phyloP scores from a whole-genome alignment of 2,888 invertebrate genomes.

The Erebia ligea region DNA sequence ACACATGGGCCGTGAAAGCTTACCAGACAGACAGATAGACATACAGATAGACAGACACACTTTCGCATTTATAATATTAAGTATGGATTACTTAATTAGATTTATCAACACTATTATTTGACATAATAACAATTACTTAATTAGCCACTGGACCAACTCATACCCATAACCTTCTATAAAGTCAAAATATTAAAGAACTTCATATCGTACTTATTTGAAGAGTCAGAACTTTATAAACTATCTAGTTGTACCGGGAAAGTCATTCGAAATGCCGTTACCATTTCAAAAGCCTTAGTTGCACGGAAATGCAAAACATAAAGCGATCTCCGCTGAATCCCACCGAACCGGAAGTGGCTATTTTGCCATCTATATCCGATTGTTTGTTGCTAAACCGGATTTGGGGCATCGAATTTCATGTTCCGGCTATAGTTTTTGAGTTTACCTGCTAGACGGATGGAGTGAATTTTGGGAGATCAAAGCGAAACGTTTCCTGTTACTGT shows the following conservation, averaged over 20 bases:
- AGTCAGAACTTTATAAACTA: no score
- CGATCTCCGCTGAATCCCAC: neutral
- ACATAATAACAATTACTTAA: no score
- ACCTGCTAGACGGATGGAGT: neutral
- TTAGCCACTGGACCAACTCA: no score
- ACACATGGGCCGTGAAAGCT: no score
- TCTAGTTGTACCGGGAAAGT: neutral
- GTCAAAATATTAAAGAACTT: neutral
- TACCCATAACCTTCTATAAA: no score
- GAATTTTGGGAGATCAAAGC: neutral
- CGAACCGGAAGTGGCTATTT: slow-evolving; percentile 29
- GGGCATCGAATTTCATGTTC: slow-evolving; percentile 12
- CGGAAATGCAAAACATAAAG: slow-evolving; percentile 16
- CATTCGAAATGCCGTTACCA: neutral
- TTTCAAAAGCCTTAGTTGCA: slow-evolving; percentile 5
- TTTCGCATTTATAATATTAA: no score
- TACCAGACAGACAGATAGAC: no score
- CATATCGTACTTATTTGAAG: neutral
- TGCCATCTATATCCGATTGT: slow-evolving; percentile 27
- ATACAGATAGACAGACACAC: no score
- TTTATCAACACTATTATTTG: no score
- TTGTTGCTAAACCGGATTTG: slow-evolving; percentile 26
- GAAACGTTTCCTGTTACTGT: no score
- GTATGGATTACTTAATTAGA: no score
- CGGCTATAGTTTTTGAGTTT: slow-evolving; percentile 4